Conservation (phyloP, 2,797 vertebrate species). For the Fratercula arctica region DNA sequence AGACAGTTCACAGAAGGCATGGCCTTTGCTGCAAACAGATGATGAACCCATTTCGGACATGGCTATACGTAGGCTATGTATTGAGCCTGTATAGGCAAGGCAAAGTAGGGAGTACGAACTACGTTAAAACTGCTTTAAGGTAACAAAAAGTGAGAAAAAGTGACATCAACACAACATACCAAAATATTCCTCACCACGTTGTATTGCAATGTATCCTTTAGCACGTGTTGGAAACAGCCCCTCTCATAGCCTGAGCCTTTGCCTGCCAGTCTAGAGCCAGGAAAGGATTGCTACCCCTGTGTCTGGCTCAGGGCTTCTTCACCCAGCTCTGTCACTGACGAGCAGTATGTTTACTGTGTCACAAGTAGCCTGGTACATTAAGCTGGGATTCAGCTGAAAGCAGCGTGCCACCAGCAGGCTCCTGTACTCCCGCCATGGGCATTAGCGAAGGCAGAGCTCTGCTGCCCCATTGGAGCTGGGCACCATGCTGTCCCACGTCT, state of each 20-base stretch:
- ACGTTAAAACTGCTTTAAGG: not conserved
- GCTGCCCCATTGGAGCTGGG: not conserved
- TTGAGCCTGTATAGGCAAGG: not conserved
- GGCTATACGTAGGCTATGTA: not conserved
- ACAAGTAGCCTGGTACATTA: not conserved
- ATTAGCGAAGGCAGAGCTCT: not conserved
- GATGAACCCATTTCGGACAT: not conserved
- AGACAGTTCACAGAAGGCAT: not conserved
- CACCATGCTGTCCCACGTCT: not conserved
- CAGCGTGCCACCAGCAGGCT: not conserved
- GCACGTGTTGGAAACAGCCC: not conserved
- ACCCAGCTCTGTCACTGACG: not conserved
- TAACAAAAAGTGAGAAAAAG: not conserved
- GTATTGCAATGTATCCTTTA: not conserved
- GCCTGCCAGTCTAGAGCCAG: not conserved
- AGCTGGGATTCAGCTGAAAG: no score
- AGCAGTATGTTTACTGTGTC: rapidly evolving
- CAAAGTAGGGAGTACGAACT: not conserved
- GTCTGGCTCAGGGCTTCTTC: not conserved
- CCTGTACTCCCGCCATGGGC: not conserved
- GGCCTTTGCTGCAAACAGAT: not conserved
- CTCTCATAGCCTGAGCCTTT: not conserved
- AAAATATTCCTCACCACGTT: not conserved
- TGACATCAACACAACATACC: not conserved
- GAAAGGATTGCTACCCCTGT: rapidly evolving